Conservation (phyloP, 2,888 invertebrate genomes). For the Lycaena phlaeas region DNA sequence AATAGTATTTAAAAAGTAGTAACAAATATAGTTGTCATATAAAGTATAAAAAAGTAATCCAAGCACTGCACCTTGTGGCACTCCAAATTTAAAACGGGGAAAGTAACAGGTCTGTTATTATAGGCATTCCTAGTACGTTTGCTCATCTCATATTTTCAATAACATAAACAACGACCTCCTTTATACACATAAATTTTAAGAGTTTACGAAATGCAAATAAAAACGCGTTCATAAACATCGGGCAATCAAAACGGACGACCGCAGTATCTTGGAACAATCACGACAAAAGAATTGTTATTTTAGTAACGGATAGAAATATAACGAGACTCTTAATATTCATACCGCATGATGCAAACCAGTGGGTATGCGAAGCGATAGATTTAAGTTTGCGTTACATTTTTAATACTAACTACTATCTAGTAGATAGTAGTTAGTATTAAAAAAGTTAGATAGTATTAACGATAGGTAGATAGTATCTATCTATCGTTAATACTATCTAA, state of each 20-base stretch:
- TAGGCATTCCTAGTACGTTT: not conserved
- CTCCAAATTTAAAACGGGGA: not conserved
- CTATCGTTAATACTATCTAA: no score
- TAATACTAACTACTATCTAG: no score
- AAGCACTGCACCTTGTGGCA: no score
- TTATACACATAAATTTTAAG: constrained; percentile 15
- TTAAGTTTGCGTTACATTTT: not conserved
- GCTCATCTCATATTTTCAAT: no score
- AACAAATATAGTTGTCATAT: no score
- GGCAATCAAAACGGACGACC: constrained; percentile 17
- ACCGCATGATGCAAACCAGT: not conserved
- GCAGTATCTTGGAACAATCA: constrained; percentile 21
- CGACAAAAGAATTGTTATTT: constrained; percentile 24
- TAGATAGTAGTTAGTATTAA: no score
- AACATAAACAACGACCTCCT: constrained; percentile 1
- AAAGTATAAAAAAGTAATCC: no score
- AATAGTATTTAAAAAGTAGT: no score
- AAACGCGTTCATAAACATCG: constrained; percentile 18
- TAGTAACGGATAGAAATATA: constrained; percentile 22
- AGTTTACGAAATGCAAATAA: constrained; percentile 6
- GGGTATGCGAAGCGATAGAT: constrained; percentile 9
- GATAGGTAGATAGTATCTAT: no score
- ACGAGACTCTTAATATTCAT: constrained; percentile 2
- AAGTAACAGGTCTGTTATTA: constrained; percentile 2
- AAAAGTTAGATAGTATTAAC: no score